Percentiles rank a stretch among this genome's conserved stretches.
Conservation (phyloP, 2,888 invertebrate genomes). For the Bimastos eiseni region DNA sequence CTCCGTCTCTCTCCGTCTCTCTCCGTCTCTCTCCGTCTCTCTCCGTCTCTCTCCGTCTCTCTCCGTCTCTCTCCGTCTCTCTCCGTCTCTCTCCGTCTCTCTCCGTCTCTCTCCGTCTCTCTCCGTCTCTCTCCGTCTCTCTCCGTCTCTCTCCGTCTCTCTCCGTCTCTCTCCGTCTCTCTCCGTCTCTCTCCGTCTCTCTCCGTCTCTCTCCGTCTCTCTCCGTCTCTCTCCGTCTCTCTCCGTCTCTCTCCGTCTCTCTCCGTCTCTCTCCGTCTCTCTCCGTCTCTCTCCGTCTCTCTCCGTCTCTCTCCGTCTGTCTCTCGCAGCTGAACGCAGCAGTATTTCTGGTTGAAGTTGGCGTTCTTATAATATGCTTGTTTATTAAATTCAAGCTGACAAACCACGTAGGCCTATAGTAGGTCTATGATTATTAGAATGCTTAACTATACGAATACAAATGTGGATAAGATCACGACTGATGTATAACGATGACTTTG, state of each 20-base stretch:
- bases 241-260: slow-evolving; percentile 36
- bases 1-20: slow-evolving; percentile 13
- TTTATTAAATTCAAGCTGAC: no score
- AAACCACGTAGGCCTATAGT: no score
- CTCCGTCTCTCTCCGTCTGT: not conserved
- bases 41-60: not conserved
- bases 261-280: slow-evolving; percentile 9
- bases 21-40: slow-evolving; percentile 18
- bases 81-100: not conserved
- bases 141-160: slow-evolving; percentile 14
- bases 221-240: slow-evolving; percentile 44
- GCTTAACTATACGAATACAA: no score
- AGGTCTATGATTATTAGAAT: no score
- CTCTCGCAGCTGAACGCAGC: no score
- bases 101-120: not conserved
- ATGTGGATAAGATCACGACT: no score
- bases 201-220: slow-evolving; percentile 43
- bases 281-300: not conserved
- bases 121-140: slow-evolving; percentile 15
- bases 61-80: not conserved
- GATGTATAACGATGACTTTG: no score
- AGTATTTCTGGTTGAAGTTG: no score
- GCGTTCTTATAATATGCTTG: no score
- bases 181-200: slow-evolving; percentile 37
- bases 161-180: slow-evolving; percentile 38